These are phyloP conservation scores for Apis dorsata DNA, from an alignment of 1,140 invertebrate species.

Conservation along the genomic window DNA sequence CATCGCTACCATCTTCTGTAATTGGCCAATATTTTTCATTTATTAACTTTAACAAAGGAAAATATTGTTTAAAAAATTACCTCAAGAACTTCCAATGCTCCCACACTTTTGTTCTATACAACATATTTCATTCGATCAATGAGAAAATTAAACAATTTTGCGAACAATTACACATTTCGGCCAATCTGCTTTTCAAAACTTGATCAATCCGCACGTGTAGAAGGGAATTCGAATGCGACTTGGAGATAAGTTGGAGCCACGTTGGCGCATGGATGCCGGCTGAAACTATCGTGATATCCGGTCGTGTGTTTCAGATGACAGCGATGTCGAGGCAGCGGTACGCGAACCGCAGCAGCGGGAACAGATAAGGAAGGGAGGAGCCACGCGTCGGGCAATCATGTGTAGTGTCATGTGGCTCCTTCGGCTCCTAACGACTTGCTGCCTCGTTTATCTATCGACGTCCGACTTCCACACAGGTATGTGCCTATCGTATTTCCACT, in stretches of 20 bases:
- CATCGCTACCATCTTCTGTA: too few relatives aligned
- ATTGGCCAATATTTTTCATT: too few relatives aligned
- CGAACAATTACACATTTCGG: background rate
- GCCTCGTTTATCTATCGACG: conserved; percentile 74
- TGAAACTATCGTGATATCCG: conserved; percentile 30
- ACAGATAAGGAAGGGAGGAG: conserved; percentile 72
- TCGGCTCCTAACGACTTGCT: conserved; percentile 76
- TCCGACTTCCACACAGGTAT: conserved; percentile 73
- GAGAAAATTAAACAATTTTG: too few relatives aligned
- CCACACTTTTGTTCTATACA: too few relatives aligned
- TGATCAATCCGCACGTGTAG: background rate
- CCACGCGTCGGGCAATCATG: conserved; percentile 75
- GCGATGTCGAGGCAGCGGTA: conserved; percentile 68
- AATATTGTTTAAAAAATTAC: too few relatives aligned
- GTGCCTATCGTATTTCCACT: conserved; percentile 23
- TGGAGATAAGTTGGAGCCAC: conserved; percentile 4
- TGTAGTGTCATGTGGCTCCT: conserved; percentile 78
- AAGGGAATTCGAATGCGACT: conserved; percentile 6
- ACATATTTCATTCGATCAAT: too few relatives aligned
- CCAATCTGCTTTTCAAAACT: background rate
- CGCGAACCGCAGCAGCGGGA: conserved; percentile 71
- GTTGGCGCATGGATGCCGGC: conserved; percentile 11
- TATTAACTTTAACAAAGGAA: too few relatives aligned
- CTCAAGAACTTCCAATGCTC: too few relatives aligned
- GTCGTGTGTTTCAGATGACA: conserved; percentile 72